Percentiles rank a stretch among this genome's conserved stretches.
phyloP scores from a whole-genome alignment of 1,140 invertebrate genomes.

The Diorhabda sublineata region DNA sequence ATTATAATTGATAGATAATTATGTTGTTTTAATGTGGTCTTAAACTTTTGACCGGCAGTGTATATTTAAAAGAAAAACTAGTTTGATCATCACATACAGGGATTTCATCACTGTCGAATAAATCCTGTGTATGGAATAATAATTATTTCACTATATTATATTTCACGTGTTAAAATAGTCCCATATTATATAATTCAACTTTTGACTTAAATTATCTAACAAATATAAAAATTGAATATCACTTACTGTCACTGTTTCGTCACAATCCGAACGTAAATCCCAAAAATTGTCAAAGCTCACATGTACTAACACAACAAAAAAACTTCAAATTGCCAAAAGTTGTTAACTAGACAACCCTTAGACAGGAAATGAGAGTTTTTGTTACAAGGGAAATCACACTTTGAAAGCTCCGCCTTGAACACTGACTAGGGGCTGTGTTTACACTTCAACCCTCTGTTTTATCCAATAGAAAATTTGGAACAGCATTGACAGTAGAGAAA shows the following conservation, averaged over 20 bases:
- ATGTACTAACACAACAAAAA: constrained; percentile 9
- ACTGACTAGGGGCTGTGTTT: constrained; percentile 21
- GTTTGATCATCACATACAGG: too few relatives aligned
- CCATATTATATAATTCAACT: too few relatives aligned
- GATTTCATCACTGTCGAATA: too few relatives aligned
- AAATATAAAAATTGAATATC: not conserved
- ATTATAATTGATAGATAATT: too few relatives aligned
- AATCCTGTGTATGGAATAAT: too few relatives aligned
- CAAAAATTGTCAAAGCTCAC: constrained; percentile 10
- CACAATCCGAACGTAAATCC: not conserved
- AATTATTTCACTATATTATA: too few relatives aligned
- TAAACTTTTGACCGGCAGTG: too few relatives aligned
- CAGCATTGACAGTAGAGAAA: constrained; percentile 16
- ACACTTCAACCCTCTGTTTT: constrained; percentile 19
- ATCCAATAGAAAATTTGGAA: constrained; percentile 13
- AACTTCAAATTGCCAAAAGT: not conserved
- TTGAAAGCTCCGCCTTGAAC: constrained; percentile 20
- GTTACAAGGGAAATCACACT: constrained; percentile 20
- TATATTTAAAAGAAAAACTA: too few relatives aligned
- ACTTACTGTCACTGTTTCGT: not conserved
- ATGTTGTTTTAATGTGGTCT: too few relatives aligned
- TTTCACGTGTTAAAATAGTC: too few relatives aligned
- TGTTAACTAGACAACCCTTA: constrained; percentile 11
- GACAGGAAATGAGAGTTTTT: constrained; percentile 21
- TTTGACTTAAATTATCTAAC: too few relatives aligned